Percentiles rank a stretch among this genome's conserved stretches.
phyloP scores from a whole-genome alignment of 2,113 vertebrate genomes.

The Hyperoodon ampullatus region DNA sequence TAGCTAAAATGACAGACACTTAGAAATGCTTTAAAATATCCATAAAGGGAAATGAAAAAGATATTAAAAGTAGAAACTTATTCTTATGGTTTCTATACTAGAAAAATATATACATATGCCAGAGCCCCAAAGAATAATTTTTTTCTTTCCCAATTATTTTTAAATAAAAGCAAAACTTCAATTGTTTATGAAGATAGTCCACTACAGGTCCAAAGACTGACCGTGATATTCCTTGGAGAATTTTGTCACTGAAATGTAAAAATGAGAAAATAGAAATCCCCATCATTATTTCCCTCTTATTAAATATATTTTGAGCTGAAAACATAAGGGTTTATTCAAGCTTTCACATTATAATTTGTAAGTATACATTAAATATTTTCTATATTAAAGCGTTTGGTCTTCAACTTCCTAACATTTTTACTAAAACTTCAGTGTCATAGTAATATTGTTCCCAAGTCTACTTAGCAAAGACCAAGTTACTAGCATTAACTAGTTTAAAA shows the following conservation, averaged over 20 bases:
- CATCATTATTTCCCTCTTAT: background rate
- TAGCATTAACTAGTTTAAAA: slow-evolving; percentile 4
- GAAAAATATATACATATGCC: background rate
- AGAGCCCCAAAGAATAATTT: background rate
- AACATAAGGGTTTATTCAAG: background rate
- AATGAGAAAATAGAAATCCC: background rate
- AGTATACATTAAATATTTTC: background rate
- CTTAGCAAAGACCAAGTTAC: slow-evolving; percentile 1
- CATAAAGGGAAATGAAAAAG: background rate
- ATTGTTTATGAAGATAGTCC: background rate
- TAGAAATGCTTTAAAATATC: slow-evolving; percentile 46
- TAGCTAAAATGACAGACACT: slow-evolving; percentile 29
- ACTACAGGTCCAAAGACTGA: background rate
- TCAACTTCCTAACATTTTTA: background rate
- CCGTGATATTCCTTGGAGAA: background rate
- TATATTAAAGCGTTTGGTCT: background rate
- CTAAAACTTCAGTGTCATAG: background rate
- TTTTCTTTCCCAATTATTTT: slow-evolving; percentile 21
- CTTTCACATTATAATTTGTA: slow-evolving; percentile 1
- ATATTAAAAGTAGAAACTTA: background rate
- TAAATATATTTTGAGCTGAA: background rate
- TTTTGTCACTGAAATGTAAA: slow-evolving; percentile 3
- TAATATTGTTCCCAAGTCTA: background rate
- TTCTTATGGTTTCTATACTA: background rate
- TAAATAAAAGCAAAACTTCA: slow-evolving; percentile 39